Evolutionary conservation across 2,113 vertebrate species (phyloP).

Genomic region (Centropristis striata): DNA sequence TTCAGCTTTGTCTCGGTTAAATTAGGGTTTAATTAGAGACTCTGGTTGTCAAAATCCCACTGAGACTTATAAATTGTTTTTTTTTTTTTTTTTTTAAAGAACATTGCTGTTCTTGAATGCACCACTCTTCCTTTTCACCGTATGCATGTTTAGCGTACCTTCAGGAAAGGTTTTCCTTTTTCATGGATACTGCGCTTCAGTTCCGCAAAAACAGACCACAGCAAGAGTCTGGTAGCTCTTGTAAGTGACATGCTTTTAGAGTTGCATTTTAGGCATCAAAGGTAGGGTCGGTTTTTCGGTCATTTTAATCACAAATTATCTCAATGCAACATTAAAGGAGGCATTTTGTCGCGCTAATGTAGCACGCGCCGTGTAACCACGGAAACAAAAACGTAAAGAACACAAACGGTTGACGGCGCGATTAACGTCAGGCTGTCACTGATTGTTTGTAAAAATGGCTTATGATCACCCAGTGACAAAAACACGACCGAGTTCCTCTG

Average conservation of each 20-base stretch:
- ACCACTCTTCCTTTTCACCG: background rate
- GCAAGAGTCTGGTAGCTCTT: background rate
- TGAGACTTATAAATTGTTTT: too few relatives aligned
- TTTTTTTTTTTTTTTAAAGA: background rate
- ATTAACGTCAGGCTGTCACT: too few relatives aligned
- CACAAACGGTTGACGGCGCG: background rate
- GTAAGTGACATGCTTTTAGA: background rate
- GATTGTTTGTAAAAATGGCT: conserved; percentile 3
- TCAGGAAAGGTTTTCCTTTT: background rate
- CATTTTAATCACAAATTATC: background rate
- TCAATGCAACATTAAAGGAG: background rate
- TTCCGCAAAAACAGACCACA: background rate
- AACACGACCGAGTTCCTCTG: background rate
- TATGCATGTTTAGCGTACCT: too few relatives aligned
- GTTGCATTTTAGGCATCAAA: background rate
- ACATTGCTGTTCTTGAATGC: conserved; percentile 55
- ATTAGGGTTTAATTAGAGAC: too few relatives aligned
- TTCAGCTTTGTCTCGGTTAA: too few relatives aligned
- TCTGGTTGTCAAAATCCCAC: too few relatives aligned
- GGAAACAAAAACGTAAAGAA: conserved; percentile 24
- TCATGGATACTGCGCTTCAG: background rate
- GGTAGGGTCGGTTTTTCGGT: background rate
- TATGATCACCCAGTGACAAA: background rate
- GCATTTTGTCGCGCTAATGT: too few relatives aligned
- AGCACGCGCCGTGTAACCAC: conserved; percentile 39